These are phyloP conservation scores for Bradypodion ventrale DNA, from an alignment of 2,797 vertebrate species.

Conservation along the genomic window DNA sequence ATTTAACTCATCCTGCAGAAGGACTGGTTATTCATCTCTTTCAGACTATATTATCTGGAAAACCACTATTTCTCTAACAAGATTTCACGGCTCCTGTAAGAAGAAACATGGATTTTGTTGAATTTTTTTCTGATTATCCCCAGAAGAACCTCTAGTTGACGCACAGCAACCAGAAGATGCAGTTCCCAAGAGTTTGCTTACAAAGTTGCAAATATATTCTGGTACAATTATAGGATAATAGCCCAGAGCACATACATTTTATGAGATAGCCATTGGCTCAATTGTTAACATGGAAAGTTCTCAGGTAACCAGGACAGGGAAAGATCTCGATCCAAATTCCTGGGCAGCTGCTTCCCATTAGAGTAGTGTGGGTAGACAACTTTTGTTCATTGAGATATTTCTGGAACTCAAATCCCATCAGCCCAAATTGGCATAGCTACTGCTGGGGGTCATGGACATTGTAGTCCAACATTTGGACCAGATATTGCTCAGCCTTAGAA, in stretches of 20 bases:
- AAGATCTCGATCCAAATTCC: too few relatives aligned
- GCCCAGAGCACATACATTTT: background rate
- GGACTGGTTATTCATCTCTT: background rate
- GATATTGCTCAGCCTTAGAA: background rate
- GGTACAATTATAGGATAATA: too few relatives aligned
- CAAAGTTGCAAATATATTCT: too few relatives aligned
- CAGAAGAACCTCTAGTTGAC: background rate
- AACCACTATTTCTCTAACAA: too few relatives aligned
- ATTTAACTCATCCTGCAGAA: background rate
- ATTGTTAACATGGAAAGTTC: background rate
- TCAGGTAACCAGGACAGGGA: background rate
- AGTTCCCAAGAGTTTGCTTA: background rate
- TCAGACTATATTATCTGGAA: background rate
- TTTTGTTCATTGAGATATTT: background rate
- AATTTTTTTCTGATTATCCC: background rate
- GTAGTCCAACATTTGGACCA: background rate
- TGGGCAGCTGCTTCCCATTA: background rate
- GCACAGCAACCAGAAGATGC: background rate
- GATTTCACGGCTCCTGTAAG: too few relatives aligned
- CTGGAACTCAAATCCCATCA: background rate
- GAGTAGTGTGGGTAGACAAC: background rate
- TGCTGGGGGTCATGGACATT: too few relatives aligned
- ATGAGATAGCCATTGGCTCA: background rate
- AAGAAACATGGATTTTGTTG: background rate
- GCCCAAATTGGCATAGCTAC: background rate